A percentile compares a stretch with the other conserved stretches of the same genome.
phyloP scores from a whole-genome alignment of 2,888 invertebrate genomes.

The Abscondita cerata region DNA sequence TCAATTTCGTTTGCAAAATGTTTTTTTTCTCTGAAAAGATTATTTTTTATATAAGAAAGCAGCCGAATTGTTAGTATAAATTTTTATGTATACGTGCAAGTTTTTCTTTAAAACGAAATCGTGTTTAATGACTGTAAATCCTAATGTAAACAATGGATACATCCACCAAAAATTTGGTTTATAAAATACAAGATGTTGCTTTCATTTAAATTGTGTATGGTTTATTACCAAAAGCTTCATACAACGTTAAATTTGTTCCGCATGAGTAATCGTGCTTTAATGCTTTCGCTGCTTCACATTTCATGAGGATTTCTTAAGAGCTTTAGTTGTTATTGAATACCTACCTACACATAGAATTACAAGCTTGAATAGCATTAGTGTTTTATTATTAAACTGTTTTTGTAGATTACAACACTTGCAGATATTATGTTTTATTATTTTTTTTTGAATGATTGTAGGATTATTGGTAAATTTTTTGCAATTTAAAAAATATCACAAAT shows the following conservation, averaged over 20 bases:
- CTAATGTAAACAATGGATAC: background rate
- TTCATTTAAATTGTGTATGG: conserved; percentile 12
- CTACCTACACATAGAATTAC: conserved; percentile 12
- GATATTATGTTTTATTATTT: too few species aligned
- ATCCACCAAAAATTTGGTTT: conserved; percentile 9
- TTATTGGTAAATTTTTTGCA: too few species aligned
- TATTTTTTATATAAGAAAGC: too few species aligned
- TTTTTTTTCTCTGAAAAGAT: background rate
- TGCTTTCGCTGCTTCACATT: conserved; percentile 11
- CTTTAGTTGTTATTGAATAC: conserved; percentile 20
- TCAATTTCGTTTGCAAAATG: background rate
- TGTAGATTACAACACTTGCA: background rate
- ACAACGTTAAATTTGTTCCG: conserved; percentile 12
- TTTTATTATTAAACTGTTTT: conserved; percentile 1
- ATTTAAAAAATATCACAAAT: too few species aligned
- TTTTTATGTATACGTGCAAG: background rate
- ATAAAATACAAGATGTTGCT: conserved; percentile 9
- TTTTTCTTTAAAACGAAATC: background rate
- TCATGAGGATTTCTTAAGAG: conserved; percentile 20
- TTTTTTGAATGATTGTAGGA: too few species aligned
- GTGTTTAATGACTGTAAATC: background rate
- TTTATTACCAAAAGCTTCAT: conserved; percentile 11
- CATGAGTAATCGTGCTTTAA: conserved; percentile 18
- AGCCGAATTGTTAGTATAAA: background rate
- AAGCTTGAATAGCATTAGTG: conserved; percentile 19